phyloP scores from a whole-genome alignment of 2,888 invertebrate genomes.

The Drosophila algonquin region DNA sequence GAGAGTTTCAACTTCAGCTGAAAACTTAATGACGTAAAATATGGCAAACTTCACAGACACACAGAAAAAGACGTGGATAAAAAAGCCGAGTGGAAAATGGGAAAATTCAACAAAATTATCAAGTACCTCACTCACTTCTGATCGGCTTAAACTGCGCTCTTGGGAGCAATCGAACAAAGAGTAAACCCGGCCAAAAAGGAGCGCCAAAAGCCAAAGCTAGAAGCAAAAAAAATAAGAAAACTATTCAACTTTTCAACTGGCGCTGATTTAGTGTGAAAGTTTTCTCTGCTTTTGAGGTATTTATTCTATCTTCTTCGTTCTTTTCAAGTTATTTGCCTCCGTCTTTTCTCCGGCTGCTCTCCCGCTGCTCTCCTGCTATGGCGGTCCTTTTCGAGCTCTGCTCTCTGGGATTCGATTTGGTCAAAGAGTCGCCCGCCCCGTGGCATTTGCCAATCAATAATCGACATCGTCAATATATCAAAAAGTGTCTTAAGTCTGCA shows the following conservation, averaged over 20 bases:
- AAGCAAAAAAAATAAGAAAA: slow-evolving; percentile 45
- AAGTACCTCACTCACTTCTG: slow-evolving; percentile 67
- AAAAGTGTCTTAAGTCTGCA: slow-evolving; percentile 61
- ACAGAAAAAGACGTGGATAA: slow-evolving; percentile 1
- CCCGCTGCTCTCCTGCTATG: slow-evolving; percentile 38
- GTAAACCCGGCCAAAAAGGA: slow-evolving; percentile 29
- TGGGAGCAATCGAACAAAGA: slow-evolving; percentile 67
- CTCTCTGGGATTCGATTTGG: slow-evolving; percentile 53
- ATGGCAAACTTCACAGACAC: slow-evolving; percentile 55
- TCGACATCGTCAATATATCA: slow-evolving; percentile 73
- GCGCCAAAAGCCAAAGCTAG: slow-evolving; percentile 42
- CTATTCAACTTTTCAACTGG: slow-evolving; percentile 57
- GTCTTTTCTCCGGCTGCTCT: slow-evolving; percentile 5
- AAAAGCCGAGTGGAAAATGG: slow-evolving; percentile 6
- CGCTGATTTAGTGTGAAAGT: slow-evolving; percentile 77
- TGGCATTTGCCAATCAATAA: slow-evolving; percentile 67
- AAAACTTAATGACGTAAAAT: slow-evolving; percentile 75
- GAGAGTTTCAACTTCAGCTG: slow-evolving; percentile 52
- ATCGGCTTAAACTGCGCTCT: slow-evolving; percentile 75
- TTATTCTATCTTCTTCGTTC: slow-evolving; percentile 34
- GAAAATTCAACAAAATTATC: slow-evolving; percentile 43
- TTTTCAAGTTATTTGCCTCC: slow-evolving; percentile 19
- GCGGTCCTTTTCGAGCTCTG: slow-evolving; percentile 36
- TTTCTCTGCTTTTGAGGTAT: slow-evolving; percentile 51
- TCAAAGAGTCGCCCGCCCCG: slow-evolving; percentile 40